Evolutionary conservation across 2,888 invertebrate species (phyloP), one percentile per base, ranked within the genome.

Genomic region (Autographa pulchrina): DNA sequence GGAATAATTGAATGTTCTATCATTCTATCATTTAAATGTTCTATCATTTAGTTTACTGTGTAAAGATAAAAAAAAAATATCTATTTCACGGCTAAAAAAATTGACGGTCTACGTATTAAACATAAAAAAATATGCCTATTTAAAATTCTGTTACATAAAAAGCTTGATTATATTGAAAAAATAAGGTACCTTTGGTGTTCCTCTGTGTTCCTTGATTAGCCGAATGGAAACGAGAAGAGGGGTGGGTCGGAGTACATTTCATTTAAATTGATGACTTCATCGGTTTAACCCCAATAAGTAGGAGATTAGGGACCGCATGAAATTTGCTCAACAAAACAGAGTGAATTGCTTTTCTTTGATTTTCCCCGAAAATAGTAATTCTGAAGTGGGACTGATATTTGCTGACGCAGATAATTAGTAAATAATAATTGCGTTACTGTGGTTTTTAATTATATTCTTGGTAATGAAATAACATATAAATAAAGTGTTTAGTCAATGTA

Each of bases 221-320:
- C 77, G 63, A 84, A 88, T 89, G 88, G 90, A 81, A 84, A 84
- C 81, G 72, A 76, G 82, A 82, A 80, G 78, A 48, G 82, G 84
- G 81, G 82, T 68, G 87, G 88, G 86, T 86, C 78, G 80, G 85
- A 88, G 88, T 86, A 86, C 89, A 90, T 92, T 91, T 89, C 89
- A 92, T 92, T 92, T 88, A 91, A 93, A 93, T 92, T 92, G 93
- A 93, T 90, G 92, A 91, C 93, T 93, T 92, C 92, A 93, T 93
- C 88, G 91, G 90, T 90, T 92, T 93, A 92, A 91, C 93, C 93
- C 91, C 90, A 88, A 88, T 91, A 92, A 90, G 91, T 88, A 88
- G 84, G 82, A 87, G 91, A 91, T 92, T 91, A 92, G 90, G 90
- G 88, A 86, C 81, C 87, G 85, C 88, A 78, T 65, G 85, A 79